Conservation (phyloP, 1,140 invertebrate genomes). For the Sarcophaga bullata region DNA sequence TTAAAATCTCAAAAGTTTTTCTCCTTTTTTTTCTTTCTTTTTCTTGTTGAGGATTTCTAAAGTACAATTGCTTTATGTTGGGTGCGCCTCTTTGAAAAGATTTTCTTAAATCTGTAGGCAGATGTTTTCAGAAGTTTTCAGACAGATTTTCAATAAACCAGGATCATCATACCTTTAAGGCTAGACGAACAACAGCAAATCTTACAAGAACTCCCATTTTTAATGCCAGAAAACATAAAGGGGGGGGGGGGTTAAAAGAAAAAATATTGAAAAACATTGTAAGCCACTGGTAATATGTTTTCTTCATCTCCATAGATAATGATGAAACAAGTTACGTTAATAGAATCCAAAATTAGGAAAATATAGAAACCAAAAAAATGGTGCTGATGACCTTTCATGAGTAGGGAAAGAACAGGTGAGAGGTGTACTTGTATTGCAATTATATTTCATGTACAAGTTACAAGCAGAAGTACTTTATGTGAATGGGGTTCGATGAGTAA, state of each 20-base stretch:
- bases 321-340: conserved; percentile 5
- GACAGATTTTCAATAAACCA: too few relatives aligned
- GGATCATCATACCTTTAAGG: conserved; percentile 26
- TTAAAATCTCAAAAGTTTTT: background rate
- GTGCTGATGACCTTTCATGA: background rate
- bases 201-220: background rate
- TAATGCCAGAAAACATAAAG: background rate
- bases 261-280: too few relatives aligned
- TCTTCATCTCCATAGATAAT: conserved; percentile 24
- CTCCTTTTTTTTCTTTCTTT: background rate
- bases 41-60: too few relatives aligned
- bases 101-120: too few relatives aligned
- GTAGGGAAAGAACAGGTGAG: background rate
- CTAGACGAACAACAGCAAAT: background rate
- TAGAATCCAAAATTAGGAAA: conserved; percentile 40
- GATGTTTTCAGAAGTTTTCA: too few relatives aligned
- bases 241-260: too few relatives aligned
- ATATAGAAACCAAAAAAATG: conserved; percentile 12
- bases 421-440: background rate
- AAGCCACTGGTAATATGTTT: conserved; percentile 11
- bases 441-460: background rate
- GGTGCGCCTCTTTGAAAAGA: background rate
- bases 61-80: too few relatives aligned
- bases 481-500: background rate
- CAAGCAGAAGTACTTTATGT: background rate